A percentile compares a stretch with the other conserved stretches of the same genome.
phyloP scores from a whole-genome alignment of 2,113 vertebrate species.

The Sisor rabdophorus region DNA sequence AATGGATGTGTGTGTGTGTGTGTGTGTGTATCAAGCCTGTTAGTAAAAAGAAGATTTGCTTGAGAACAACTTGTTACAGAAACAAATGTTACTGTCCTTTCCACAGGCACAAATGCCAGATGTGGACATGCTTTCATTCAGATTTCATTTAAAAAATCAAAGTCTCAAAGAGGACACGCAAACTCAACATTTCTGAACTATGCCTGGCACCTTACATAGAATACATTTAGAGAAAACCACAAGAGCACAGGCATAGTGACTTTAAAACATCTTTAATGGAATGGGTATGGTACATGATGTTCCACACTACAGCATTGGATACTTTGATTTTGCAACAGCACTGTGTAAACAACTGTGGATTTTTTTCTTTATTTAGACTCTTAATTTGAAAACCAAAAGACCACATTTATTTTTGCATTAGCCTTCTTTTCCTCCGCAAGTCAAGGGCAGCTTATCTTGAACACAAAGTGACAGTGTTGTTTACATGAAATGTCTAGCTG shows the following conservation, averaged over 20 bases:
- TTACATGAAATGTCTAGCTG: slow-evolving; percentile 61
- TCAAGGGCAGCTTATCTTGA: slow-evolving; percentile 59
- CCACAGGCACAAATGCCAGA: slow-evolving; percentile 34
- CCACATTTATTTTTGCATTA: slow-evolving; percentile 65
- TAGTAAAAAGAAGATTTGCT: slow-evolving; percentile 50
- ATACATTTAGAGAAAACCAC: slow-evolving; percentile 26
- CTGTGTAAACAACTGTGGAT: slow-evolving; percentile 65
- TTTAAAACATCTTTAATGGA: slow-evolving; percentile 16
- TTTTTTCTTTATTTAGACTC: slow-evolving; percentile 47
- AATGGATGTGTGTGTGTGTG: slow-evolving; percentile 10
- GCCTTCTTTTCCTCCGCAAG: slow-evolving; percentile 23
- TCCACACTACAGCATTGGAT: slow-evolving; percentile 56
- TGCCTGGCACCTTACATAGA: slow-evolving; percentile 33
- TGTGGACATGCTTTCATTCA: slow-evolving; percentile 24
- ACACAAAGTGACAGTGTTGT: slow-evolving; percentile 70
- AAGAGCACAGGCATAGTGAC: not conserved
- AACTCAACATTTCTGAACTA: slow-evolving; percentile 13
- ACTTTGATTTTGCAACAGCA: slow-evolving; percentile 50
- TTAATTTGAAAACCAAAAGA: slow-evolving; percentile 61
- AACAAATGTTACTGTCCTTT: slow-evolving; percentile 37
- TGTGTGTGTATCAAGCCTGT: slow-evolving; percentile 48
- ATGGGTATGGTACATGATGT: slow-evolving; percentile 25
- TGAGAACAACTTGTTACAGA: slow-evolving; percentile 13
- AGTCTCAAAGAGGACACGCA: slow-evolving; percentile 22
- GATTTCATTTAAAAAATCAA: slow-evolving; percentile 42